phyloP scores from a whole-genome alignment of 2,797 vertebrate species.

The Amblyopsis hoosieri region DNA sequence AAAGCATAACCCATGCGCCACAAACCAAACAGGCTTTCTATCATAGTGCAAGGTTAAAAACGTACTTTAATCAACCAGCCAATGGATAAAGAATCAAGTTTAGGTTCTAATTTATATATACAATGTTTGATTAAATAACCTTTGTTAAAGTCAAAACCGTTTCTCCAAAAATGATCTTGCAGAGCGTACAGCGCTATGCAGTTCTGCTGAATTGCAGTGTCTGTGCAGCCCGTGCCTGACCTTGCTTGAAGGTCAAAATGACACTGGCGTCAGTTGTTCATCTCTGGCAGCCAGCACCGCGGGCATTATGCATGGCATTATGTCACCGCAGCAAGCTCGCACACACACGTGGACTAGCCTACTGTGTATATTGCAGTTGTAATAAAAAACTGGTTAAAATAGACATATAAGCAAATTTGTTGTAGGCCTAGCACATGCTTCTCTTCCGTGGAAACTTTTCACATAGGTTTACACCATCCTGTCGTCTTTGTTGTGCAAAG shows the following conservation, averaged over 20 bases:
- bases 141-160: conserved; percentile 24
- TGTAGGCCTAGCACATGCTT: neutral
- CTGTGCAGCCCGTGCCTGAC: conserved; percentile 74
- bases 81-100: conserved; percentile 5
- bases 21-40: no score
- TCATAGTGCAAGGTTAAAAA: no score
- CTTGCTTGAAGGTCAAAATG: conserved; percentile 84
- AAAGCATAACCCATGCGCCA: no score
- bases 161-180: conserved; percentile 48
- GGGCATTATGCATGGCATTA: conserved; percentile 42
- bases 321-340: conserved; percentile 31
- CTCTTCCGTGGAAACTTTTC: conserved; percentile 37
- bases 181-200: conserved; percentile 73
- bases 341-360: conserved; percentile 1
- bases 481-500: no score
- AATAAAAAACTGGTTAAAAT: no score
- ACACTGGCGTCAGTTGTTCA: conserved; percentile 74
- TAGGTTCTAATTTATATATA: neutral
- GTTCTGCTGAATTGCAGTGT: conserved; percentile 77
- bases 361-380: no score
- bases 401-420: no score
- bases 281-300: conserved; percentile 55
- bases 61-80: no score
- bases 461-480: neutral
- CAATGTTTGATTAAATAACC: conserved; percentile 11